A percentile compares a stretch with the other conserved stretches of the same genome.
phyloP scores from a whole-genome alignment of 2,113 vertebrate species.

The Salvator merianae region DNA sequence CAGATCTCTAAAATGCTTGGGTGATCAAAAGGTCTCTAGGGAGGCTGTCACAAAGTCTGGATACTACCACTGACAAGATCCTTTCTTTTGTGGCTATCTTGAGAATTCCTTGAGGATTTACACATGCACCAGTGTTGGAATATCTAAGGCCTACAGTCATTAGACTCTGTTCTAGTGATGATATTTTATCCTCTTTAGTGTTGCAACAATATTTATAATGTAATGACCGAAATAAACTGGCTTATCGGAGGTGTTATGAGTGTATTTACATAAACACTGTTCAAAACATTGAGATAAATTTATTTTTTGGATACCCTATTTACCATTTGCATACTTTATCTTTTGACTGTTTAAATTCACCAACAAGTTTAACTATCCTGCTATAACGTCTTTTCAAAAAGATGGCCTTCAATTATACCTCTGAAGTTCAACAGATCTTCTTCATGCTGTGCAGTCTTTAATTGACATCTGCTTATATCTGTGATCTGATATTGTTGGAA shows the following conservation, averaged over 20 bases:
- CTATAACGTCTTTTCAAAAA: neutral
- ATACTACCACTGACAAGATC: too few relatives aligned
- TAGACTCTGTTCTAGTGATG: neutral
- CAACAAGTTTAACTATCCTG: neutral
- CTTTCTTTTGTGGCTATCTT: too few relatives aligned
- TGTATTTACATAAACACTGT: neutral
- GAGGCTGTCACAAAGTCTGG: too few relatives aligned
- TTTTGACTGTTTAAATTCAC: neutral
- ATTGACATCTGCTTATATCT: neutral
- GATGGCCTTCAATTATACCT: neutral
- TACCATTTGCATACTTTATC: neutral
- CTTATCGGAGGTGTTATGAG: neutral
- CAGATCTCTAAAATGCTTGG: too few relatives aligned
- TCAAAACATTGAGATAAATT: neutral
- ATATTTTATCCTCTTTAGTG: neutral
- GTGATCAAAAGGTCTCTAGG: too few relatives aligned
- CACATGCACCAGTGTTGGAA: neutral
- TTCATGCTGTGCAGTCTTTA: conserved; percentile 5
- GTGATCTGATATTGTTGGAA: neutral
- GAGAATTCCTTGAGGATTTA: neutral
- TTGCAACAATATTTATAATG: neutral
- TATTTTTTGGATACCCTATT: neutral
- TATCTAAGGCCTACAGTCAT: neutral
- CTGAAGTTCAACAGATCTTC: neutral
- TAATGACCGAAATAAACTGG: neutral